Evolutionary conservation across 2,888 invertebrate species (phyloP).

Genomic region (Nebria salina): DNA sequence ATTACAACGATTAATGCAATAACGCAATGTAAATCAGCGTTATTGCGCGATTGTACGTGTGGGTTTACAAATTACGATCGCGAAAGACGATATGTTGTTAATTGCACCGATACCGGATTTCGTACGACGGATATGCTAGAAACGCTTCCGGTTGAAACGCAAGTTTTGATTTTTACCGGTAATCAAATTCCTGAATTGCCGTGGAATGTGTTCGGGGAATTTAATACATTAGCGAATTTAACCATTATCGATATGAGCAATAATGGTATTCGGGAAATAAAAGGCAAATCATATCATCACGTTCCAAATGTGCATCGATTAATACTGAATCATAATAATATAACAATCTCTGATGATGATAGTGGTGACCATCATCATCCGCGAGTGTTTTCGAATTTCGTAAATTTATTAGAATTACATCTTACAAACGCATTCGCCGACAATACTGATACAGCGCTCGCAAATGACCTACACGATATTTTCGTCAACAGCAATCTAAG

Average conservation of each 20-base stretch:
- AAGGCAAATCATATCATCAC: conserved; percentile 79
- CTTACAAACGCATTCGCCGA: conserved; percentile 79
- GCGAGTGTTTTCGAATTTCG: conserved; percentile 75
- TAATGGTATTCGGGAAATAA: conserved; percentile 75
- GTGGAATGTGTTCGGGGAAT: conserved; percentile 76
- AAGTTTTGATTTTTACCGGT: conserved; percentile 77
- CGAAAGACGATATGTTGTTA: conserved; percentile 69
- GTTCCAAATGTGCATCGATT: conserved; percentile 74
- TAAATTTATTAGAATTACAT: conserved; percentile 74
- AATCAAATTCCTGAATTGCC: conserved; percentile 73
- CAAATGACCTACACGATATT: conserved; percentile 75
- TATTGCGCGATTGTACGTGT: conserved; percentile 66
- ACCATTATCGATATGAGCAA: conserved; percentile 78
- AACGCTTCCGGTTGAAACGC: conserved; percentile 71
- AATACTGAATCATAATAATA: conserved; percentile 76
- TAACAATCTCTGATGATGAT: conserved; percentile 67
- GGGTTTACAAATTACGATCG: conserved; percentile 66
- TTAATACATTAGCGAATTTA: conserved; percentile 67
- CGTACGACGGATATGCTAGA: conserved; percentile 68
- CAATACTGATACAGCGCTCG: conserved; percentile 69
- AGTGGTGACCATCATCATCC: conserved; percentile 72
- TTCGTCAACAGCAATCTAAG: conserved; percentile 75
- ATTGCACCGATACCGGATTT: conserved; percentile 75
- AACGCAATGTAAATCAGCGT: conserved; percentile 23
- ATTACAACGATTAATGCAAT: background rate